Evolutionary conservation across 2,797 vertebrate species (phyloP).

Genomic region (Coendou prehensilis): DNA sequence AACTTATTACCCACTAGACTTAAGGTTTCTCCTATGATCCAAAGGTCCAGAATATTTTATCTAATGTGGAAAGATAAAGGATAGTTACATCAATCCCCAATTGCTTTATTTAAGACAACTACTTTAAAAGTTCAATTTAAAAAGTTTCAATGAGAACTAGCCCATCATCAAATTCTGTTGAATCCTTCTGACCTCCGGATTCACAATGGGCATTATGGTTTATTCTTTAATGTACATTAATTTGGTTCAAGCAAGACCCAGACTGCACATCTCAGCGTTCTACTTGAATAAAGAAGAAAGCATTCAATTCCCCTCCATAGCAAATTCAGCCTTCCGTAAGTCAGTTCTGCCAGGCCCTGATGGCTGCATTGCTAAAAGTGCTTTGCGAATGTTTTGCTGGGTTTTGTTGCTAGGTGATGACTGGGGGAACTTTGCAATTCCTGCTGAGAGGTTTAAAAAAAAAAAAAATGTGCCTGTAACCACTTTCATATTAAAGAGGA

Average conservation of each 20-base stretch:
- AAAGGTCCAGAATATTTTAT: constrained; percentile 67
- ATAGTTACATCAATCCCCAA: constrained; percentile 51
- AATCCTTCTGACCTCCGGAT: constrained; percentile 82
- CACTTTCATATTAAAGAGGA: constrained; percentile 88
- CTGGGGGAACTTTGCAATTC: constrained; percentile 90
- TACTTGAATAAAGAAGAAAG: constrained; percentile 87
- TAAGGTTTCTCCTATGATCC: constrained; percentile 57
- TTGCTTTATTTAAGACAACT: constrained; percentile 70
- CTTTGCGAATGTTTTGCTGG: constrained; percentile 90
- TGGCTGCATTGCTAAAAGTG: constrained; percentile 87
- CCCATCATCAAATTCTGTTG: constrained; percentile 79
- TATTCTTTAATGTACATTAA: constrained; percentile 86
- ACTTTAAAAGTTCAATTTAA: constrained; percentile 78
- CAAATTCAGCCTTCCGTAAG: constrained; percentile 88
- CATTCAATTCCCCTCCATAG: constrained; percentile 87
- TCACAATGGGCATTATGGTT: constrained; percentile 82
- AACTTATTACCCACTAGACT: constrained; percentile 64
- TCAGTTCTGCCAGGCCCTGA: constrained; percentile 86
- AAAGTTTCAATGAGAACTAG: constrained; percentile 75
- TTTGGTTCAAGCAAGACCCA: constrained; percentile 86
- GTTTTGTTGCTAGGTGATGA: constrained; percentile 91
- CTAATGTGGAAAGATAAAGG: constrained; percentile 59
- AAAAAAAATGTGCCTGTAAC: constrained; percentile 79
- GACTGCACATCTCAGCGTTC: constrained; percentile 88
- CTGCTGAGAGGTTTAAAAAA: constrained; percentile 87